Percentiles rank a stretch among this genome's conserved stretches.
phyloP scores from a whole-genome alignment of 2,888 invertebrate species.

The Aleiodes alternator region DNA sequence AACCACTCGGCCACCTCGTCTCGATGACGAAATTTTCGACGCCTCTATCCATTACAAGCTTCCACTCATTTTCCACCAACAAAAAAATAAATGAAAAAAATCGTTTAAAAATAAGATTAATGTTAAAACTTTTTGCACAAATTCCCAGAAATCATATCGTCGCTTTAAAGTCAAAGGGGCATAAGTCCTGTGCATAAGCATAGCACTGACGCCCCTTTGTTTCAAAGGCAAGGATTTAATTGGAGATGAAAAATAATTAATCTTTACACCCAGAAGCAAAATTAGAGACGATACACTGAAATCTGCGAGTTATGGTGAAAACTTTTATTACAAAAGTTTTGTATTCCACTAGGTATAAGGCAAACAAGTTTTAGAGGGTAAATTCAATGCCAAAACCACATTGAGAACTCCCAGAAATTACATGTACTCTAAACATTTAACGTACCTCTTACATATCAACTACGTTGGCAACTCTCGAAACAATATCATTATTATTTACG shows the following conservation, averaged over 20 bases:
- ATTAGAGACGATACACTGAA: conserved; percentile 24
- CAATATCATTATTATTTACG: conserved; percentile 27
- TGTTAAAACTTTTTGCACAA: background rate
- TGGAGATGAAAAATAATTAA: background rate
- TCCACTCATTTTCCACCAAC: background rate
- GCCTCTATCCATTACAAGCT: background rate
- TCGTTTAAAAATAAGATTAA: background rate
- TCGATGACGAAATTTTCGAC: conserved; percentile 21
- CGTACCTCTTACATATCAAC: conserved; percentile 17
- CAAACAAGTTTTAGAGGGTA: background rate
- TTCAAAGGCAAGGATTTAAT: background rate
- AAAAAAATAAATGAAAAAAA: background rate
- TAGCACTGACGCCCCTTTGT: too few relatives aligned
- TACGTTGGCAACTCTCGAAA: background rate
- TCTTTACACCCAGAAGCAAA: background rate
- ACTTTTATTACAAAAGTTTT: conserved; percentile 61
- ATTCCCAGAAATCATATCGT: background rate
- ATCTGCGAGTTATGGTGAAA: conserved; percentile 47
- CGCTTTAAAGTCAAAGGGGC: too few relatives aligned
- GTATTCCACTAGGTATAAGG: conserved; percentile 15
- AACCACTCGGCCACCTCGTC: conserved; percentile 74
- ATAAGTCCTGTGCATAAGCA: too few relatives aligned
- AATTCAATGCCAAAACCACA: conserved; percentile 15
- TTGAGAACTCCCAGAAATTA: conserved; percentile 10
- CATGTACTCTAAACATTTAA: conserved; percentile 14